Base-by-base conservation (phyloP, 2,888 invertebrate species). In the Apamea crenata region DNA sequence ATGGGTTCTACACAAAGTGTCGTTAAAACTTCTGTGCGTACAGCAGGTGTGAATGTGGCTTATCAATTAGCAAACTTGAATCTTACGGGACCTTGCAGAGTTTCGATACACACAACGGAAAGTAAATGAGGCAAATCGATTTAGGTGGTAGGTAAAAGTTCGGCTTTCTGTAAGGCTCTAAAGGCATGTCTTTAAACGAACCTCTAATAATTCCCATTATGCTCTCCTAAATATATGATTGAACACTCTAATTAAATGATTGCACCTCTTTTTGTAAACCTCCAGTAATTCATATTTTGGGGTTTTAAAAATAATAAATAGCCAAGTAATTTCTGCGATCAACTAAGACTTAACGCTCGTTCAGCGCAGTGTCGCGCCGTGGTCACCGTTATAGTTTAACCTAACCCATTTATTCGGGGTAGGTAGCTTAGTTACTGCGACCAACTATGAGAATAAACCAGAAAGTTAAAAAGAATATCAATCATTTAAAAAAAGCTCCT, bases 31-130 rank as follows among this genome's bases (percentile, higher is more conserved):
- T 78, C 65, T 56, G 25, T 36, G 65, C 21, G 65, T 53, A 29
- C 4, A 50, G 47, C 63, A 80, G 82, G 84, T 88, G 80, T 74
- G 63, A 84, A 82, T 50, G 40, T n/a, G 73, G 56, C 32, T 76
- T 80, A 78, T 74, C 75, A 80, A 86, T 86, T 80, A 87, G 47
- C 21, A 63, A 73, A 32, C 65, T 72, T 65, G 36, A 53, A 78
- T 73, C 68, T 83, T 56, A 21, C 3, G 14, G 47, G 16, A 77
- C 71, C 59, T 74, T 47, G 36, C 18, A 40, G 47, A 71, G 65
- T 74, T 74, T 32, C 14, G 56, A 74, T 61, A 77, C 47, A 63
- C 18, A 44, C 21, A 32, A 36, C 53, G n/a, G n/a, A 14, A 21
- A 3, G 40, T 81, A 50, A 59, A 66, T 50, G 21, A 32, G 12